Evolutionary conservation across 1,140 invertebrate species (phyloP), one percentile per base, ranked within the genome.

Genomic region (Caerostris darwini): DNA sequence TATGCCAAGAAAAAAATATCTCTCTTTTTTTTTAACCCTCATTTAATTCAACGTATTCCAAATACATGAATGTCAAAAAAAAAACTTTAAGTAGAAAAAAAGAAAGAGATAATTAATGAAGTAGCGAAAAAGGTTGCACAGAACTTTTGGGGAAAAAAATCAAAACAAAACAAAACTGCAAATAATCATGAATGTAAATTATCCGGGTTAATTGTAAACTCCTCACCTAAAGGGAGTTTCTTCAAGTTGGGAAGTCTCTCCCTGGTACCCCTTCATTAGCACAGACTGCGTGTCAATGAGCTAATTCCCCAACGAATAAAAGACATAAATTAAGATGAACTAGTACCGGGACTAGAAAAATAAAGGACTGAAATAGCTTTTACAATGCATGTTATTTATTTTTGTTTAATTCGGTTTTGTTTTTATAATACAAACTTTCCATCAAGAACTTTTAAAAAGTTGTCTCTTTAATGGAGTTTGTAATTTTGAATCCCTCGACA

Each of bases 321-420:
- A 5, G 71, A 77, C 71, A 77, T 77, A 77, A 77, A 77, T 77
- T 77, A 77, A 77, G 71, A 77, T 77, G 71, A 77, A 77, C 61
- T 67, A 67, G 71, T 12, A 77, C 12, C 71, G 34, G 53, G 10
- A 50, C 8, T 12, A 34, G 34, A 77, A 34, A 50, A 50, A 77
- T 34, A 34, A 34, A 34, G 34, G 34, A 34, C 34, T 34, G 34
- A 34, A 34, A 34, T 34, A 34, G 34, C 34, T 34, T 34, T 34
- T 34, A 34, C 34, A 34, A 34, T 34, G 34, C 34, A 34, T 34
- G 34, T 34, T 34, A 34, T 34, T 34, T 34, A 34, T 34, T 34
- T 34, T 34, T 34, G 34, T 34, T 34, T 34, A 34, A 34, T 34
- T 34, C 34, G 2, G 34, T 34, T 34, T 0, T 1, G 34, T 34